Evolutionary conservation across 2,888 invertebrate species (phyloP).

Genomic region (Nomada fucata): DNA sequence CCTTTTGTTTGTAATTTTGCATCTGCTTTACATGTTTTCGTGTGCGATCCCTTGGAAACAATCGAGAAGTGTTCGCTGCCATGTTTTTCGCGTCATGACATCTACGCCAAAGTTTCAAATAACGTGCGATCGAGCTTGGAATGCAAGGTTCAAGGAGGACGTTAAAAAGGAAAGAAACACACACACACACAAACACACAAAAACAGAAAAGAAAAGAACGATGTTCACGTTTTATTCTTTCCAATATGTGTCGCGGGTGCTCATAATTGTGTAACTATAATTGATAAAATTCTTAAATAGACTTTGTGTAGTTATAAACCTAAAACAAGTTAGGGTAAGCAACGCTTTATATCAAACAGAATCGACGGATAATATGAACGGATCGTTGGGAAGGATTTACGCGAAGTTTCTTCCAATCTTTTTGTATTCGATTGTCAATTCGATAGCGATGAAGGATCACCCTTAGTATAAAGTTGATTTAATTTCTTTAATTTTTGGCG

Average conservation of each 20-base stretch:
- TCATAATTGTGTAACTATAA: conserved; percentile 55
- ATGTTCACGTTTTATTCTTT: conserved; percentile 50
- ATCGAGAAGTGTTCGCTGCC: conserved; percentile 35
- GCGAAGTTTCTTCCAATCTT: conserved; percentile 35
- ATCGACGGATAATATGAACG: conserved; percentile 41
- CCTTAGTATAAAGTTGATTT: conserved; percentile 49
- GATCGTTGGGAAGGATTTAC: conserved; percentile 35
- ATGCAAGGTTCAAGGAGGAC: conserved; percentile 42
- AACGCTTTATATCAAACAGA: conserved; percentile 56
- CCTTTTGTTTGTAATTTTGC: conserved; percentile 50
- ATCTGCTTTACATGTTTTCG: conserved; percentile 49
- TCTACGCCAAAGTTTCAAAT: conserved; percentile 44
- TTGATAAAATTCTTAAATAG: conserved; percentile 57
- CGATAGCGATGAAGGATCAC: conserved; percentile 35
- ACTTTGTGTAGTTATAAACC: conserved; percentile 57
- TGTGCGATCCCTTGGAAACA: conserved; percentile 49
- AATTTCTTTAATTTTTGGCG: conserved; percentile 56
- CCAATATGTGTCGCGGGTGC: conserved; percentile 52
- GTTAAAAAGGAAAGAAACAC: conserved; percentile 16
- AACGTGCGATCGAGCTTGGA: conserved; percentile 42
- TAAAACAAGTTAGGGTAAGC: conserved; percentile 50
- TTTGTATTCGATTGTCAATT: conserved; percentile 51
- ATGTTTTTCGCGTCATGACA: conserved; percentile 43
- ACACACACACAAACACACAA: too few relatives aligned
- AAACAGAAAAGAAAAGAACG: conserved; percentile 12